These are phyloP conservation scores for Strigamia crassipes DNA, from an alignment of 2,888 invertebrate species.

Conservation along the genomic window DNA sequence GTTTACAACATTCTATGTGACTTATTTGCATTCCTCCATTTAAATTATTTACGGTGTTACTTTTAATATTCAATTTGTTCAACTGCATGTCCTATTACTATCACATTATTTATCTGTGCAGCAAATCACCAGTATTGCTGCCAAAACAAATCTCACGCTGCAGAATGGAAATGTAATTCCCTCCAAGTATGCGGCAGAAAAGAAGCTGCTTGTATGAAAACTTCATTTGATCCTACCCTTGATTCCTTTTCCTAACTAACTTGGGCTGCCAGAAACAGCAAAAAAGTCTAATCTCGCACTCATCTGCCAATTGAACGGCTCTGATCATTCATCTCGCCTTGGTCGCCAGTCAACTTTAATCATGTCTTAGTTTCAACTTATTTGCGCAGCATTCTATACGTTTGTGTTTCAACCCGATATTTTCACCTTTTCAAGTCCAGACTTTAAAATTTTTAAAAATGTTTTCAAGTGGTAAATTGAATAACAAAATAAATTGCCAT, in stretches of 20 bases:
- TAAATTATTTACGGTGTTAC: conserved; percentile 7
- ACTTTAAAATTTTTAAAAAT: too few relatives aligned
- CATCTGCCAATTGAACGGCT: conserved; percentile 16
- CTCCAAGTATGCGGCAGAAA: conserved; percentile 1
- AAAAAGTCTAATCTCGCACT: conserved; percentile 17
- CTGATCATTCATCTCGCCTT: conserved; percentile 37
- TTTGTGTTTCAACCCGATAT: neutral
- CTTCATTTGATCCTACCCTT: conserved; percentile 38
- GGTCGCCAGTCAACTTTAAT: conserved; percentile 31
- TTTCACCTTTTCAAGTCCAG: neutral
- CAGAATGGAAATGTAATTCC: conserved; percentile 37
- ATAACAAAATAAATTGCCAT: too few relatives aligned
- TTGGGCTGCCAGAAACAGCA: conserved; percentile 1
- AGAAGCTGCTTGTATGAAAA: conserved; percentile 27
- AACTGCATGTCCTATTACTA: neutral
- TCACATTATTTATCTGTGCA: conserved; percentile 20
- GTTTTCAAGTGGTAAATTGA: too few relatives aligned
- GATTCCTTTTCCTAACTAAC: conserved; percentile 40
- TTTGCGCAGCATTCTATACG: neutral
- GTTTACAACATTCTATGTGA: neutral
- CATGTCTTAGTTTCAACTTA: conserved; percentile 32
- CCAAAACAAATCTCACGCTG: conserved; percentile 37
- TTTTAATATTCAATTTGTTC: conserved; percentile 34
- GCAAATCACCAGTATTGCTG: neutral
- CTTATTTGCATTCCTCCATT: neutral